Percentiles rank a stretch among this genome's conserved stretches.
Conservation (phyloP, 2,888 invertebrate species). For the Pristionchus japonicus region DNA sequence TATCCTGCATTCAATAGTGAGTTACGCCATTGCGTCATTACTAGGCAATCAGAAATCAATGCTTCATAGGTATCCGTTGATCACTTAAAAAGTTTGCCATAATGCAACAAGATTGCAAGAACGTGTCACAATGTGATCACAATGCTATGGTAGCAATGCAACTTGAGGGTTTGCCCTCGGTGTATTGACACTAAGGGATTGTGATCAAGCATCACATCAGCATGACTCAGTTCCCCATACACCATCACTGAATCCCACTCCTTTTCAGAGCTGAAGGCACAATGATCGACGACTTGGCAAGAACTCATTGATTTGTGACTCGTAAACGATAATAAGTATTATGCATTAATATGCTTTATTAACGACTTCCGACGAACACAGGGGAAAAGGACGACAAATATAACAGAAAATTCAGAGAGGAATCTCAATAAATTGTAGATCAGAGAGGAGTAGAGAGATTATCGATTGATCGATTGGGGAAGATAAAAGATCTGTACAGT, state of each 20-base stretch:
- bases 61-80: too few species aligned
- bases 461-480: conserved; percentile 6
- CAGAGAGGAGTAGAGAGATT: conserved; percentile 11
- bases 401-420: background rate
- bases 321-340: background rate
- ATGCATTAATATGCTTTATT: background rate
- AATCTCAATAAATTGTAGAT: conserved; percentile 6
- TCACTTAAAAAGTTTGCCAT: too few species aligned
- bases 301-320: background rate
- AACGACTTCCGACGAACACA: background rate
- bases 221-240: background rate
- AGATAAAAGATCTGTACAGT: conserved; percentile 31
- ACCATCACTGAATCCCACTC: background rate
- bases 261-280: background rate
- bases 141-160: too few species aligned
- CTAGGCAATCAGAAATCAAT: too few species aligned
- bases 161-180: too few species aligned
- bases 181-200: too few species aligned
- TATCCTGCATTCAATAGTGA: conserved; percentile 43
- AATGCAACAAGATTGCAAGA: too few species aligned
- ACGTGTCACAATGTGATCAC: too few species aligned
- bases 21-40: background rate
- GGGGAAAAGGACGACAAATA: background rate
- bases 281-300: background rate
- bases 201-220: background rate